A percentile compares a stretch with the other conserved stretches of the same genome.
These are phyloP conservation scores for Sebastes diaconus DNA, from an alignment of 2,797 vertebrate genomes.

Conservation along the genomic window DNA sequence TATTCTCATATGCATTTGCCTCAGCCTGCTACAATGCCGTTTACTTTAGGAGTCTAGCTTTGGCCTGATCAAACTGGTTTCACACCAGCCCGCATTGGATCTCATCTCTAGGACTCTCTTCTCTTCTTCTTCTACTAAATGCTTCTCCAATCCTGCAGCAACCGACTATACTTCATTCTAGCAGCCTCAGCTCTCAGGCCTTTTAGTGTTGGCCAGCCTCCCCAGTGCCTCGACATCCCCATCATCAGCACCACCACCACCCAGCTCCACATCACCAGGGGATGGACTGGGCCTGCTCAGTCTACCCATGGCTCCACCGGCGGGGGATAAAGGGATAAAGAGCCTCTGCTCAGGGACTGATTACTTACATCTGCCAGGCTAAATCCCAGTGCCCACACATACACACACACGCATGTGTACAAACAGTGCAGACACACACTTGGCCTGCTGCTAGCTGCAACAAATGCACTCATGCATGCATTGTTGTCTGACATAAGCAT, in stretches of 20 bases:
- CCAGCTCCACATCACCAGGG: conserved; percentile 52
- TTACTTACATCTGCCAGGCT: conserved; percentile 91
- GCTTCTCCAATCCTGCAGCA: conserved; percentile 14
- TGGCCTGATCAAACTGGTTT: conserved; percentile 52
- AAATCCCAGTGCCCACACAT: conserved; percentile 71
- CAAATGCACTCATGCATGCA: conserved; percentile 66
- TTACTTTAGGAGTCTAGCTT: conserved; percentile 29
- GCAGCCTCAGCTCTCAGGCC: conserved; percentile 9
- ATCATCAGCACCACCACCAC: conserved; percentile 47
- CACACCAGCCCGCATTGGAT: neutral
- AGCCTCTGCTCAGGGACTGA: conserved; percentile 86
- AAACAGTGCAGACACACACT: conserved; percentile 50
- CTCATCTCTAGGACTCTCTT: conserved; percentile 26
- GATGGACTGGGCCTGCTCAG: conserved; percentile 68
- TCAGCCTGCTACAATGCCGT: neutral
- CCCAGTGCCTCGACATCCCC: conserved; percentile 22
- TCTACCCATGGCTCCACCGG: conserved; percentile 84
- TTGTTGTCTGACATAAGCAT: conserved; percentile 71
- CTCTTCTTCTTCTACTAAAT: conserved; percentile 8
- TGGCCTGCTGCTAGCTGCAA: conserved; percentile 62
- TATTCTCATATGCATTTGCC: neutral
- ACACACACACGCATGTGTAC: conserved; percentile 52
- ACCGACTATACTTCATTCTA: neutral
- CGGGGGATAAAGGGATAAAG: conserved; percentile 94
- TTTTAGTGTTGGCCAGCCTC: conserved; percentile 20